These are phyloP conservation scores for Lasioglossum vierecki DNA, from an alignment of 2,888 invertebrate genomes.

Conservation along the genomic window DNA sequence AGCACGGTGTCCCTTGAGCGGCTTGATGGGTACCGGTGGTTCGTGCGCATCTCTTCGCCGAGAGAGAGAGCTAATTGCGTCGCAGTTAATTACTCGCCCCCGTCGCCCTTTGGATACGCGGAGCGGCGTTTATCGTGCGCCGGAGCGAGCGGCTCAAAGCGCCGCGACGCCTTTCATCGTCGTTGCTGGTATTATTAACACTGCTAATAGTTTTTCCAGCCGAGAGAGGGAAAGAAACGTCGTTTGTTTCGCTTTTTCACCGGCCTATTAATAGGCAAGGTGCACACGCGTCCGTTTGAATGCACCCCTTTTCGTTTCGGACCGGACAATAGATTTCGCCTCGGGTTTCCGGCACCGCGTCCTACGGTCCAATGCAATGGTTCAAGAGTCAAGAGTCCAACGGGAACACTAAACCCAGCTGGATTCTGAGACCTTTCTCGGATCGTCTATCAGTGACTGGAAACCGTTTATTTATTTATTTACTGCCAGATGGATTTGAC, in stretches of 20 bases:
- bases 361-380: too few relatives aligned
- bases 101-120: conserved; percentile 25
- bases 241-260: conserved; percentile 6
- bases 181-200: conserved; percentile 48
- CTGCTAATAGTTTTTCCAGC: conserved; percentile 32
- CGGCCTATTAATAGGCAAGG: conserved; percentile 1
- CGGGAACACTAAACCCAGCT: background rate
- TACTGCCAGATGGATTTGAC: background rate
- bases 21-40: background rate
- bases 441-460: background rate
- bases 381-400: background rate
- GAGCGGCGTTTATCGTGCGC: conserved; percentile 48
- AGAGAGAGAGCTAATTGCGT: conserved; percentile 57
- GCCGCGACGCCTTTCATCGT: conserved; percentile 42
- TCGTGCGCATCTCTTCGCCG: conserved; percentile 21
- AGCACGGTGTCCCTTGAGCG: background rate
- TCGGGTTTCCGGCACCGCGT: background rate
- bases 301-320: background rate
- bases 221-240: conserved; percentile 13
- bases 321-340: background rate
- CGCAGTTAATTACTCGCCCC: conserved; percentile 58
- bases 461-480: background rate
- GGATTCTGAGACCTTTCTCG: background rate
- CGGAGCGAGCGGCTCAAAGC: conserved; percentile 36
- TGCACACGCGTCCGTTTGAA: conserved; percentile 11